phyloP scores from a whole-genome alignment of 2,113 vertebrate genomes.

The Oryzias curvinotus region DNA sequence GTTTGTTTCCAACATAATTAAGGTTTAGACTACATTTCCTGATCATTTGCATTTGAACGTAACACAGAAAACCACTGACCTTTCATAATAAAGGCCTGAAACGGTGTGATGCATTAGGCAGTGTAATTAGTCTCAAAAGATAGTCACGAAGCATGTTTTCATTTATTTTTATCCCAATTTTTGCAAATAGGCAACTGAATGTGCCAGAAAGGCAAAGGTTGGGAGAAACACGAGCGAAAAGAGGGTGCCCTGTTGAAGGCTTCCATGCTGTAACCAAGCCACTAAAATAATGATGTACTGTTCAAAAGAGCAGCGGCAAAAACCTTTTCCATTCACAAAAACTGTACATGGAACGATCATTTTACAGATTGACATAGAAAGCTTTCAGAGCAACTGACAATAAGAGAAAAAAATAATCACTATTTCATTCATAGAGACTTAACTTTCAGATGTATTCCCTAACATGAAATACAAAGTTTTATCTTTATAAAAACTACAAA shows the following conservation, averaged over 20 bases:
- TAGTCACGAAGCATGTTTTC: neutral
- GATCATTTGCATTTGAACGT: slow-evolving; percentile 9
- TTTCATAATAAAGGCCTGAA: slow-evolving; percentile 19
- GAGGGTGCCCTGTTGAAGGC: slow-evolving; percentile 50
- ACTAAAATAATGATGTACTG: too few relatives aligned
- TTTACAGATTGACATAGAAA: too few relatives aligned
- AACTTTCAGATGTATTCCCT: too few relatives aligned
- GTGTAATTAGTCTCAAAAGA: slow-evolving; percentile 1
- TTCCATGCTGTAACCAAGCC: slow-evolving; percentile 7
- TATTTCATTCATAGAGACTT: too few relatives aligned
- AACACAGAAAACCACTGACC: slow-evolving; percentile 18
- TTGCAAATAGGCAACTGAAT: slow-evolving; percentile 41
- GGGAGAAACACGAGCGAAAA: slow-evolving; percentile 36
- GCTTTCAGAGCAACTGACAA: too few relatives aligned
- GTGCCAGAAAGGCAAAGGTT: slow-evolving; percentile 46
- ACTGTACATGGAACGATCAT: too few relatives aligned
- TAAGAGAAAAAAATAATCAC: too few relatives aligned
- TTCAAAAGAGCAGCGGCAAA: too few relatives aligned
- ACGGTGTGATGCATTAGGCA: neutral
- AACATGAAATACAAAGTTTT: too few relatives aligned
- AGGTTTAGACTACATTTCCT: neutral
- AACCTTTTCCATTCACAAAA: too few relatives aligned
- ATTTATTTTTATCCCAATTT: slow-evolving; percentile 3
- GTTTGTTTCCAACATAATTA: neutral
- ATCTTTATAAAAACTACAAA: too few relatives aligned